Conservation (phyloP, 2,888 invertebrate genomes). For the Thalpophila matura region DNA sequence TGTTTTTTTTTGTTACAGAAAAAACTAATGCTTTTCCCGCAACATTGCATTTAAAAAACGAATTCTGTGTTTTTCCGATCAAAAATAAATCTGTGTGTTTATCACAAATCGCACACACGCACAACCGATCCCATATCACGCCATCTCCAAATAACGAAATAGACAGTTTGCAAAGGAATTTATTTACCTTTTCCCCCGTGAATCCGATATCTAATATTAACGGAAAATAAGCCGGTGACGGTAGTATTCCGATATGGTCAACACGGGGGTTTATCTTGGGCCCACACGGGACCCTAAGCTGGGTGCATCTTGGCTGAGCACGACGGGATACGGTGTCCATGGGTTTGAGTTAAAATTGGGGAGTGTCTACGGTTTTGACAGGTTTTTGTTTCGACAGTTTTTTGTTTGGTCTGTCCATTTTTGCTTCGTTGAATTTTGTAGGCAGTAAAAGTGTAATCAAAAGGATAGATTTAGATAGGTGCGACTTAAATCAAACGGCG, state of each 20-base stretch:
- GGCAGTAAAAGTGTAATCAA: too few relatives aligned
- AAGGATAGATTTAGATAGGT: too few relatives aligned
- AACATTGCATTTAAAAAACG: neutral
- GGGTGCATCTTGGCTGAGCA: conserved; percentile 69
- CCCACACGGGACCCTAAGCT: conserved; percentile 68
- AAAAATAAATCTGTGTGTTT: neutral
- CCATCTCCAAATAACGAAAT: conserved; percentile 20
- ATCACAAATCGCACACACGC: conserved; percentile 9
- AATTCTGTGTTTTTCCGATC: conserved; percentile 1
- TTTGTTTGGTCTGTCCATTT: too few relatives aligned
- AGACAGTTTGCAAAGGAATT: conserved; percentile 23
- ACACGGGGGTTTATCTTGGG: conserved; percentile 65
- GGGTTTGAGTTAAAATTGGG: conserved; percentile 4
- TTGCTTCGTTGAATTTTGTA: too few relatives aligned
- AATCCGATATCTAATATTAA: conserved; percentile 52
- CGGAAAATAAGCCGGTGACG: conserved; percentile 50
- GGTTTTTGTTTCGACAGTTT: too few relatives aligned
- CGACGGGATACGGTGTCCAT: conserved; percentile 59
- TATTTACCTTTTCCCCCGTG: conserved; percentile 37
- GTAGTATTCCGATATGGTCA: conserved; percentile 53
- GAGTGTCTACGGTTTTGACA: too few relatives aligned
- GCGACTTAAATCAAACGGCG: too few relatives aligned
- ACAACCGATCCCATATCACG: neutral
- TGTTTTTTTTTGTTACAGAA: too few relatives aligned
- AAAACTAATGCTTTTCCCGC: too few relatives aligned